Base-by-base conservation (phyloP, 2,888 invertebrate species). In the Cephus pulcher region DNA sequence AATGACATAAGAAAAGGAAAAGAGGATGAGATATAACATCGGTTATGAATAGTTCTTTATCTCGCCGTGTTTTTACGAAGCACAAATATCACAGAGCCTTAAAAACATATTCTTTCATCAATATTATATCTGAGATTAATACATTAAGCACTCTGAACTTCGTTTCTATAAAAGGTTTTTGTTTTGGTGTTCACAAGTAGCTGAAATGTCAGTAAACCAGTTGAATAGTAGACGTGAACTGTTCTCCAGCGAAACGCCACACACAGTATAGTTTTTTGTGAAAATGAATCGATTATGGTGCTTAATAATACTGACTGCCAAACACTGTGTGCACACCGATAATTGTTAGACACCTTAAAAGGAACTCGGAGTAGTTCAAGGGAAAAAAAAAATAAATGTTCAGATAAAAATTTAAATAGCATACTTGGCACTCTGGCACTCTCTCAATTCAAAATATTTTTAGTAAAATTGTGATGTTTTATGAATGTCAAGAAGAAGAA, bases 281-380 rank as follows among this genome's bases (percentile, higher is more conserved):
- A 69, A 73, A 80, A 77, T 30, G n/a, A 73, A 33, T 74, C 69
- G 40, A 56, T 74, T 74, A 76, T 80, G 83, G 83, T 83, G 83
- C 83, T 83, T 83, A 83, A 79, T 77, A 23, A 56, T 15, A 23
- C 9, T 23, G 79, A 83, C 83, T 83, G 83, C 83, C 83, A 82
- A 80, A 81, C 77, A 80, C 69, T 79, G 73, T 71, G 78, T 80
- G 83, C 83, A 80, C 78, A 83, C 56, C 9, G 6, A 15, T 23
- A 56, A 56, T 23, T 23, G 2, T 56, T 56, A 56, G 56, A 9
- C 9, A 23, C 9, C 56, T 23, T 56, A 2, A 9, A 56, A 56
- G 56, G 56, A 23, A 23, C 56, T 56, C 56, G 23, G 23, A 56
- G 23, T 56, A 15, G 9, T 56, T 56, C 23, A 56, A 56, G 56